Evolutionary conservation across 1,140 invertebrate species (phyloP).

Genomic region (Rhyacophila brunnea): DNA sequence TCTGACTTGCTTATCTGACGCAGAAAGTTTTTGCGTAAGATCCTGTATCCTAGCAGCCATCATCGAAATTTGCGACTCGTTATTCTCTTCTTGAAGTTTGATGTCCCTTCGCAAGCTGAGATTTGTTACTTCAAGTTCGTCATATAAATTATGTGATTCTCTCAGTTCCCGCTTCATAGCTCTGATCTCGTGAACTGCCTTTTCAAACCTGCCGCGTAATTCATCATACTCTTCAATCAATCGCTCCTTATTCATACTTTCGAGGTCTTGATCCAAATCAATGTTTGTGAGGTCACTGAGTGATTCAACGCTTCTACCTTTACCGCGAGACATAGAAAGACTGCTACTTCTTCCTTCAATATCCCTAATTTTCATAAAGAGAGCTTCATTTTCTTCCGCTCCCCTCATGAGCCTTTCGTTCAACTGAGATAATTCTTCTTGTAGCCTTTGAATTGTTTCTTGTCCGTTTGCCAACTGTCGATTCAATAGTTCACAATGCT

Average conservation of each 20-base stretch:
- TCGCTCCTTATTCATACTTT: conserved; percentile 71
- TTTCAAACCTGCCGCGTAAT: conserved; percentile 72
- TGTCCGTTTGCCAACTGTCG: conserved; percentile 63
- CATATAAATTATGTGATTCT: conserved; percentile 76
- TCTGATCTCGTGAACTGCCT: conserved; percentile 77
- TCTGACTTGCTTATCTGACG: conserved; percentile 80
- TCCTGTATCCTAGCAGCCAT: conserved; percentile 85
- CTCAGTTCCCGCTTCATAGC: conserved; percentile 78
- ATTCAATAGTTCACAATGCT: conserved; percentile 62
- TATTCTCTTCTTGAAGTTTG: conserved; percentile 65
- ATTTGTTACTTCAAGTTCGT: conserved; percentile 74
- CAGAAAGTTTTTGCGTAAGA: conserved; percentile 74
- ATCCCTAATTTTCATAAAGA: conserved; percentile 69
- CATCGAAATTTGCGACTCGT: conserved; percentile 71
- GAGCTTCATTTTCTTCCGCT: conserved; percentile 74
- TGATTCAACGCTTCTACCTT: conserved; percentile 71
- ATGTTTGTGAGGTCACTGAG: conserved; percentile 79
- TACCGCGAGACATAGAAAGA: conserved; percentile 53
- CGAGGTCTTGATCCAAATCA: conserved; percentile 72
- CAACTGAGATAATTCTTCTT: conserved; percentile 60
- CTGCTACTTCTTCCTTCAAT: conserved; percentile 60
- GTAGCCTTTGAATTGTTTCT: conserved; percentile 55
- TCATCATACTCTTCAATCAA: conserved; percentile 79
- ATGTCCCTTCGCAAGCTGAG: conserved; percentile 72
- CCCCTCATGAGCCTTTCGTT: conserved; percentile 60